A percentile compares a stretch with the other conserved stretches of the same genome.
Conservation (phyloP, 2,888 invertebrate species). For the Nomada fabriciana region DNA sequence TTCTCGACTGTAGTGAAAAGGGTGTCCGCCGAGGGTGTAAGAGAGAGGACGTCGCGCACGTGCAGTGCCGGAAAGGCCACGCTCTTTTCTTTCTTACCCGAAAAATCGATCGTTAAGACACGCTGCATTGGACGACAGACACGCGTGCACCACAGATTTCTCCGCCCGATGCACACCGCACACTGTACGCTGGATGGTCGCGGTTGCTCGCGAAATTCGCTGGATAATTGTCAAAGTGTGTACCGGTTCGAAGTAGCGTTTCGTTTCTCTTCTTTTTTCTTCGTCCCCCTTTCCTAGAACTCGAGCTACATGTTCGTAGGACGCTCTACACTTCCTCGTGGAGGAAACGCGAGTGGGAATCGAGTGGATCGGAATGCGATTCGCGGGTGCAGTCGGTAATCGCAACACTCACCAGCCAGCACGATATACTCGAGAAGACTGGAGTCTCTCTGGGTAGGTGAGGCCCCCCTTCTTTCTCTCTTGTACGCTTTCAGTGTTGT, state of each 20-base stretch:
- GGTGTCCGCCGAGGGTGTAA: conserved; percentile 3
- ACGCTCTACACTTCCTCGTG: background rate
- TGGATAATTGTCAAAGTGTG: too few species aligned
- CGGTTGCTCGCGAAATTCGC: background rate
- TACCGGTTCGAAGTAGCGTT: too few species aligned
- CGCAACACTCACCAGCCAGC: conserved; percentile 73
- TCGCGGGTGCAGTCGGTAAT: conserved; percentile 72
- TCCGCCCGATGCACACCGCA: background rate
- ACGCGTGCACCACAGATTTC: conserved; percentile 36
- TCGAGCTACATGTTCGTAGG: conserved; percentile 4
- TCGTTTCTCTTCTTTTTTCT: background rate
- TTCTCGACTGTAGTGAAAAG: conserved; percentile 26
- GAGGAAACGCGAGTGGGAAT: conserved; percentile 41
- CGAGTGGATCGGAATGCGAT: conserved; percentile 67
- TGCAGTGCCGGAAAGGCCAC: conserved; percentile 58
- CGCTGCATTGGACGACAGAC: conserved; percentile 55
- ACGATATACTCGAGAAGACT: conserved; percentile 78
- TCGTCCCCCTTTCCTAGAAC: background rate
- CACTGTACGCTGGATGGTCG: background rate
- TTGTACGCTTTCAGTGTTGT: conserved; percentile 63
- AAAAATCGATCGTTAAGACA: conserved; percentile 63
- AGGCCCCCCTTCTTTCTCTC: conserved; percentile 68
- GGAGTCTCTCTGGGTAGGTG: conserved; percentile 74
- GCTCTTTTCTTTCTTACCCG: conserved; percentile 63
- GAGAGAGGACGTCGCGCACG: conserved; percentile 51